phyloP scores from a whole-genome alignment of 2,888 invertebrate genomes.

The Pogonocherus hispidulus region DNA sequence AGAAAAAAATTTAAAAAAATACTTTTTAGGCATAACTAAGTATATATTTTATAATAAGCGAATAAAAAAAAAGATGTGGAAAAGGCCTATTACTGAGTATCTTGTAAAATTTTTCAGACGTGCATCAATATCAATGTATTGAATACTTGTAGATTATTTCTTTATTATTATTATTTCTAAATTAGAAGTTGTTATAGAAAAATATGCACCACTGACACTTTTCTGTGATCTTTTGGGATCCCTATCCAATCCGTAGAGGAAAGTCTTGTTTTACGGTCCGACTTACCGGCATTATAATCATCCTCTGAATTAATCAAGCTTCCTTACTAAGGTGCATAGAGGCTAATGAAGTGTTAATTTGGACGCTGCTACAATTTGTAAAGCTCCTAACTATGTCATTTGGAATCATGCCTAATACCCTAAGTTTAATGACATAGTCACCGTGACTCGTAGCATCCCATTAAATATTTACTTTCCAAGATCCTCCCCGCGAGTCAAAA shows the following conservation, averaged over 20 bases:
- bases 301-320: constrained; percentile 20
- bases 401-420: constrained; percentile 49
- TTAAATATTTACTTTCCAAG: constrained; percentile 24
- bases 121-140: no score
- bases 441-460: constrained; percentile 22
- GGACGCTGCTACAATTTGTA: constrained; percentile 51
- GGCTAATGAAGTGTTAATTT: constrained; percentile 31
- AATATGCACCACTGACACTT: no score
- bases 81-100: no score
- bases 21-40: no score
- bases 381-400: constrained; percentile 48
- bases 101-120: no score
- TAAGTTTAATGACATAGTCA: constrained; percentile 55
- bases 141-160: no score
- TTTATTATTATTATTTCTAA: no score
- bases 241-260: not conserved
- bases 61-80: no score
- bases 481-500: constrained; percentile 41
- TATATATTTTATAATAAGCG: no score
- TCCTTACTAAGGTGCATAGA: constrained; percentile 16
- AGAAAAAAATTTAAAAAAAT: no score
- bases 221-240: no score
- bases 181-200: no score
- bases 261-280: not conserved
- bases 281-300: not conserved